Evolutionary conservation across 2,888 invertebrate genomes (phyloP).

Genomic region (Spilosoma lubricipeda): DNA sequence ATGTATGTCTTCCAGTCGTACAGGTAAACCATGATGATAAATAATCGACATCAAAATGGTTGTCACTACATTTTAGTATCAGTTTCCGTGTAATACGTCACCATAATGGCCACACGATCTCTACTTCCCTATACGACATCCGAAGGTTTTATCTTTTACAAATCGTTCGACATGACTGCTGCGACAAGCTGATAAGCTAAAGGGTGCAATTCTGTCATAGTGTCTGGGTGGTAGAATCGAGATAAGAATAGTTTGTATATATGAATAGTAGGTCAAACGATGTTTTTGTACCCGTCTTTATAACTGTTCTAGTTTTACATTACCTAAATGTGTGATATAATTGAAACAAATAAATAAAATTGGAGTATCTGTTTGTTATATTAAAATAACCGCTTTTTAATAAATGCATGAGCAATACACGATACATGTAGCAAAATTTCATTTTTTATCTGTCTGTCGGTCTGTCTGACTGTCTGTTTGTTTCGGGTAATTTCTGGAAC

Average conservation of each 20-base stretch:
- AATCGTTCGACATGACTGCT: slow-evolving; percentile 12
- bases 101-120: slow-evolving; percentile 7
- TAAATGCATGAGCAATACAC: too few relatives aligned
- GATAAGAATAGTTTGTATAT: not conserved
- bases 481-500: too few relatives aligned
- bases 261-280: too few relatives aligned
- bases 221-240: not conserved
- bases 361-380: too few relatives aligned
- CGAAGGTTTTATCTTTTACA: slow-evolving; percentile 19
- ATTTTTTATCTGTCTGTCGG: too few relatives aligned
- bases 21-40: not conserved
- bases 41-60: slow-evolving; percentile 5
- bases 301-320: not conserved
- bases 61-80: slow-evolving; percentile 9
- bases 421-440: too few relatives aligned
- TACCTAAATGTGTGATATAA: not conserved
- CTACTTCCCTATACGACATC: not conserved
- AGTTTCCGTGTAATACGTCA: slow-evolving; percentile 2
- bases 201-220: not conserved
- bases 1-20: too few relatives aligned
- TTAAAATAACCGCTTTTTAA: too few relatives aligned
- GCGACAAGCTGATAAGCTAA: slow-evolving; percentile 9
- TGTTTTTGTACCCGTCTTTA: not conserved
- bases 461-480: too few relatives aligned
- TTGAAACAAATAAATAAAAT: too few relatives aligned